Evolutionary conservation across 2,888 invertebrate species (phyloP).

Genomic region (Clostera curtula): DNA sequence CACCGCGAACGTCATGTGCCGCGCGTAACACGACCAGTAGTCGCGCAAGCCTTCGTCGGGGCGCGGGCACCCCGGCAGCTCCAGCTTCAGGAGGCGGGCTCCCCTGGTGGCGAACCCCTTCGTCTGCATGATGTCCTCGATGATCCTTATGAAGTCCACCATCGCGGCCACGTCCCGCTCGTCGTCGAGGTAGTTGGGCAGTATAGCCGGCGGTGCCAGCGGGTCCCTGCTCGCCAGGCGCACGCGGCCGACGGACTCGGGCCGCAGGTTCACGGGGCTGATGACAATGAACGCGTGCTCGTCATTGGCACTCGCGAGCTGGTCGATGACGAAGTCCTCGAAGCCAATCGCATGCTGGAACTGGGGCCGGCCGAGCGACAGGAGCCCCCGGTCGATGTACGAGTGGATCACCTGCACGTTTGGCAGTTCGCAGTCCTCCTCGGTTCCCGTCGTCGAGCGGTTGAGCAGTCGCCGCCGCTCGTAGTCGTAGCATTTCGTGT

Average conservation of each 20-base stretch:
- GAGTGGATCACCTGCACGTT: constrained; percentile 36
- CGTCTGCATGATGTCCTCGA: constrained; percentile 32
- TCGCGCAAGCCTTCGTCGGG: constrained; percentile 6
- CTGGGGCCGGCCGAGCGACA: constrained; percentile 12
- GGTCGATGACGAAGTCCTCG: constrained; percentile 22
- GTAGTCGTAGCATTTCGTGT: constrained; percentile 41
- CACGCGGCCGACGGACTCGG: constrained; percentile 37
- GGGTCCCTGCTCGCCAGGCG: constrained; percentile 36
- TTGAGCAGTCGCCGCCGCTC: constrained; percentile 19
- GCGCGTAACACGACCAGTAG: constrained; percentile 48
- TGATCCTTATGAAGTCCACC: constrained; percentile 29
- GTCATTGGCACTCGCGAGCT: constrained; percentile 27
- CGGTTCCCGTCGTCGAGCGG: constrained; percentile 17
- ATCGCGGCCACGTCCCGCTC: constrained; percentile 34
- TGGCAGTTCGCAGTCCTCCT: constrained; percentile 33
- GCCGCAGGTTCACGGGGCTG: constrained; percentile 33
- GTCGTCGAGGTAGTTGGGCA: constrained; percentile 38
- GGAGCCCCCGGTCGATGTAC: constrained; percentile 26
- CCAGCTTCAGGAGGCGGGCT: constrained; percentile 23
- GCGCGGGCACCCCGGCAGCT: constrained; percentile 31
- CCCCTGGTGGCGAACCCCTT: constrained; percentile 12
- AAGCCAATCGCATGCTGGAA: constrained; percentile 20
- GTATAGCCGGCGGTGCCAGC: constrained; percentile 29
- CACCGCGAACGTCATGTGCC: constrained; percentile 41
- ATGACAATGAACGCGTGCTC: constrained; percentile 27